Percentiles rank a stretch among this genome's conserved stretches.
These are phyloP conservation scores for Drosophila nebulosa DNA, from an alignment of 1,140 invertebrate species.

Conservation along the genomic window DNA sequence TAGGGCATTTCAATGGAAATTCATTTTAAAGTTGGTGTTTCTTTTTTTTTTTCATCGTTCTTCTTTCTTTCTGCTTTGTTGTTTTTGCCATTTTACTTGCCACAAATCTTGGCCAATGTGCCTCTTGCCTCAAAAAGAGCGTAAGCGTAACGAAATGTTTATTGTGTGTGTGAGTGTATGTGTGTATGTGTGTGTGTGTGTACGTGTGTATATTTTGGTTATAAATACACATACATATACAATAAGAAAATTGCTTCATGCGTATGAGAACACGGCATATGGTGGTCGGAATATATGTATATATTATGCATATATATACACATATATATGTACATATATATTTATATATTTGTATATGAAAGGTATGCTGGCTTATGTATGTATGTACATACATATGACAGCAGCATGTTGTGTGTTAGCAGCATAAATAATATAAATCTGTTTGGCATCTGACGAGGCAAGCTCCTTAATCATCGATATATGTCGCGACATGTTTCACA, in stretches of 20 bases:
- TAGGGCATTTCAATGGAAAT: slow-evolving; percentile 51
- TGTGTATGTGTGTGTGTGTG: background rate
- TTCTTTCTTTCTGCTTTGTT: background rate
- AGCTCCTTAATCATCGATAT: slow-evolving; percentile 68
- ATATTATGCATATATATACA: background rate
- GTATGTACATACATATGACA: background rate
- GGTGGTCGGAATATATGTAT: slow-evolving; percentile 24
- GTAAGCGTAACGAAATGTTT: slow-evolving; percentile 29
- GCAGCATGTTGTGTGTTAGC: slow-evolving; percentile 39
- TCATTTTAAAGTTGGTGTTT: slow-evolving; percentile 60
- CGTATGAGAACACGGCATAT: slow-evolving; percentile 54
- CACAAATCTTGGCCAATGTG: slow-evolving; percentile 54
- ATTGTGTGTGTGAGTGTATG: slow-evolving; percentile 18
- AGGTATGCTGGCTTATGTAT: slow-evolving; percentile 41
- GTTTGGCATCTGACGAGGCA: slow-evolving; percentile 19
- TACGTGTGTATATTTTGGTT: slow-evolving; percentile 15
- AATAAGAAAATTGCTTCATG: background rate
- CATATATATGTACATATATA: slow-evolving; percentile 1
- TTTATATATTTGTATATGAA: slow-evolving; percentile 20
- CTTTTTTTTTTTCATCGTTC: slow-evolving; percentile 16
- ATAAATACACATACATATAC: slow-evolving; percentile 34
- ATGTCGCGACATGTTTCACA: slow-evolving; percentile 39
- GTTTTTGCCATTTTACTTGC: background rate
- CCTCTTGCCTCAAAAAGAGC: slow-evolving; percentile 16
- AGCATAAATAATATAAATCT: slow-evolving; percentile 52